Percentiles rank a stretch among this genome's conserved stretches.
Conservation (phyloP, 2,797 vertebrate genomes). For the Adelosebastes latens region DNA sequence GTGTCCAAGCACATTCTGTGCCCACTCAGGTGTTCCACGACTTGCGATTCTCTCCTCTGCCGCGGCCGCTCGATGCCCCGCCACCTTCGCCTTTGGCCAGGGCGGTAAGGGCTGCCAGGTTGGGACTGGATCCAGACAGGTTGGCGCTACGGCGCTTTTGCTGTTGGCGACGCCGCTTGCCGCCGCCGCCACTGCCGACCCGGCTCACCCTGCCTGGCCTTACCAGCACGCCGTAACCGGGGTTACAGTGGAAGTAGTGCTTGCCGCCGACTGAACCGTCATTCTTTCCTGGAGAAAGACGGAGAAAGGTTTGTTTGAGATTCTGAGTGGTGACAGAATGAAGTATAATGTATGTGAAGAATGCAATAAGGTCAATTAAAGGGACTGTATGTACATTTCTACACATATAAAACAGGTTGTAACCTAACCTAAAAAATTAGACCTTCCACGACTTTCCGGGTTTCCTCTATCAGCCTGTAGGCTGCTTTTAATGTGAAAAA, state of each 20-base stretch:
- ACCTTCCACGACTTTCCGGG: too few species aligned
- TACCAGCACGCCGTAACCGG: constrained; percentile 90
- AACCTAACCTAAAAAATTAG: too few species aligned
- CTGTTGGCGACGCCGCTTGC: constrained; percentile 66
- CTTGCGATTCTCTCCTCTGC: constrained; percentile 72
- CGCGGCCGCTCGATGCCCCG: constrained; percentile 7
- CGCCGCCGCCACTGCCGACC: neutral
- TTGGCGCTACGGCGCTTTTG: constrained; percentile 73
- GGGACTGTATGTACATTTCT: too few species aligned
- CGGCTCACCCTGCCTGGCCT: constrained; percentile 64
- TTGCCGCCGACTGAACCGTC: constrained; percentile 92
- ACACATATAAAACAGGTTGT: too few species aligned
- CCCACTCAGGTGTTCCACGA: constrained; percentile 75
- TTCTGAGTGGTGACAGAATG: neutral
- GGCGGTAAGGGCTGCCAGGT: constrained; percentile 81
- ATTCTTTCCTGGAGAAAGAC: constrained; percentile 87
- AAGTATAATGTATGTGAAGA: neutral
- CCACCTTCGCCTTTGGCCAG: constrained; percentile 78
- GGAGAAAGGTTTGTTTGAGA: neutral
- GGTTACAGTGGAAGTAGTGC: constrained; percentile 95
- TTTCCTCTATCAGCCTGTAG: too few species aligned
- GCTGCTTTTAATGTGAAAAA: too few species aligned
- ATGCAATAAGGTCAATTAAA: too few species aligned
- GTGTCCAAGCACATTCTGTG: neutral
- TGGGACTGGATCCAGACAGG: constrained; percentile 82